phyloP scores from a whole-genome alignment of 2,888 invertebrate species.

The Aleiodes leptofemur region DNA sequence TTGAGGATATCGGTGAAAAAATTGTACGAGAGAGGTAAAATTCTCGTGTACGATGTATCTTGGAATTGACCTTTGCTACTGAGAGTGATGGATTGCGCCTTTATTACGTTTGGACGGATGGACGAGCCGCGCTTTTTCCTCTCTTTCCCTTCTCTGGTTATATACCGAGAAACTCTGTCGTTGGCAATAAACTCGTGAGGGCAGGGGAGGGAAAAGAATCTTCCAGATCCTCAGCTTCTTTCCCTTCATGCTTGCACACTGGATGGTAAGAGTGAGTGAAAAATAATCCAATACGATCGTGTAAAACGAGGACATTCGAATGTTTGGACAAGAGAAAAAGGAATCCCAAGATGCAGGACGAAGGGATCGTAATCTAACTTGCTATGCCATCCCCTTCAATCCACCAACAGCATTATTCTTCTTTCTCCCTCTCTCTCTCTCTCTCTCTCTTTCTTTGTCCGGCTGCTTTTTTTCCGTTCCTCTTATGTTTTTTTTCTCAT shows the following conservation, averaged over 20 bases:
- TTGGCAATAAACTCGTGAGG: constrained; percentile 52
- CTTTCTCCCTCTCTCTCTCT: not conserved
- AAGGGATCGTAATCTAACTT: constrained; percentile 38
- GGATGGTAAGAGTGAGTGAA: constrained; percentile 9
- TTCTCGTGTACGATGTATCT: constrained; percentile 39
- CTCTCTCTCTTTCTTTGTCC: not conserved
- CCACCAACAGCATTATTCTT: constrained; percentile 1
- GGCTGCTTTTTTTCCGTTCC: not conserved
- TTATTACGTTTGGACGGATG: constrained; percentile 52
- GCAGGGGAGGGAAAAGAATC: constrained; percentile 22
- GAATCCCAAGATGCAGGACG: not conserved
- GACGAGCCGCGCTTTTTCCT: constrained; percentile 38
- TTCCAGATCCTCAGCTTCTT: constrained; percentile 22
- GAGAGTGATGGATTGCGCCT: constrained; percentile 53
- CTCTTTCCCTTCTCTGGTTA: not conserved
- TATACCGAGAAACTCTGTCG: constrained; percentile 47
- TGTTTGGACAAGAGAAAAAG: not conserved
- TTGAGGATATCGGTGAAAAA: constrained; percentile 6
- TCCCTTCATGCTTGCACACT: not conserved
- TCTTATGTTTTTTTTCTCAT: not conserved
- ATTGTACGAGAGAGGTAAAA: constrained; percentile 16
- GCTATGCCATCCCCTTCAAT: constrained; percentile 19
- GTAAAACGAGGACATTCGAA: constrained; percentile 28
- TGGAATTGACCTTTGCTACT: constrained; percentile 48
- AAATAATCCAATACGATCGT: constrained; percentile 25